Evolutionary conservation across 2,113 vertebrate species (phyloP).

Genomic region (Chaetorhynchus papuensis): DNA sequence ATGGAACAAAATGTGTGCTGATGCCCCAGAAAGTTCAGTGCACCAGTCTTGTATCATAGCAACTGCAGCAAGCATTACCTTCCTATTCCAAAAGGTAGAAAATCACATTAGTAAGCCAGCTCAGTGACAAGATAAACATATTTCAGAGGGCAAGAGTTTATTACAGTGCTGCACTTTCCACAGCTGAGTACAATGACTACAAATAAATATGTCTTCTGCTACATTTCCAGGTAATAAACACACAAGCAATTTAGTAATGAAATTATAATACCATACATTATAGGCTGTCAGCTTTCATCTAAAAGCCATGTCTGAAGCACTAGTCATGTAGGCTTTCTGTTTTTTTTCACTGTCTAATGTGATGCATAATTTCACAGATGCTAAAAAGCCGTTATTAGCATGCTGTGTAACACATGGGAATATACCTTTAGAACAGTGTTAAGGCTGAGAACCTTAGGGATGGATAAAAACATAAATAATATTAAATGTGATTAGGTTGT

Average conservation of each 20-base stretch:
- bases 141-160: conserved; percentile 1
- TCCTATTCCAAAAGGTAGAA: background rate
- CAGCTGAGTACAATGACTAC: background rate
- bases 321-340: background rate
- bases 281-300: background rate
- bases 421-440: background rate
- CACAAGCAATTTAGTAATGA: background rate
- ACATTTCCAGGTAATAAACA: background rate
- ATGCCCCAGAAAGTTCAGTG: background rate
- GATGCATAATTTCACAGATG: background rate
- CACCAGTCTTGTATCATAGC: background rate
- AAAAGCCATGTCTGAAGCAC: background rate
- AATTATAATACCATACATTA: background rate
- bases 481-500: background rate
- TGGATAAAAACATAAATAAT: background rate
- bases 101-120: background rate
- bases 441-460: background rate
- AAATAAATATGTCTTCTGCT: background rate
- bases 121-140: conserved; percentile 9
- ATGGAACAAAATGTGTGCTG: background rate
- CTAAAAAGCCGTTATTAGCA: background rate
- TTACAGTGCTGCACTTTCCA: background rate
- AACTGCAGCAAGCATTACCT: background rate
- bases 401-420: background rate
- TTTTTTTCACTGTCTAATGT: background rate